Conservation (phyloP, 1,140 invertebrate species). For the Drosophila asahinai region DNA sequence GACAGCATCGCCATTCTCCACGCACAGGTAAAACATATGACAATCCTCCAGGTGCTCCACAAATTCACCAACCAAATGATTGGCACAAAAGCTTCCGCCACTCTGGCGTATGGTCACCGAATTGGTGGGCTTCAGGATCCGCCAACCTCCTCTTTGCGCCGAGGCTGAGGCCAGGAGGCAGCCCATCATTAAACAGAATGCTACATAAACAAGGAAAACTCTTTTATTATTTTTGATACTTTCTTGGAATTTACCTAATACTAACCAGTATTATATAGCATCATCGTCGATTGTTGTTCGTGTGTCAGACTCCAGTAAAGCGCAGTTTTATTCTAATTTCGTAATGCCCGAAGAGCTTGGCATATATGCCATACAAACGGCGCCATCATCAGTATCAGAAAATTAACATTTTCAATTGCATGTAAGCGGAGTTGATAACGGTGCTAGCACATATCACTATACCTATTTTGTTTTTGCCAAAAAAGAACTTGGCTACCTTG, state of each 20-base stretch:
- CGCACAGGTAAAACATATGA: conserved; percentile 71
- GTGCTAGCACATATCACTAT: conserved; percentile 31
- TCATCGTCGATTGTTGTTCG: conserved; percentile 21
- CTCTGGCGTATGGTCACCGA: conserved; percentile 73
- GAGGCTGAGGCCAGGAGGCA: background rate
- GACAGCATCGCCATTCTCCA: conserved; percentile 72
- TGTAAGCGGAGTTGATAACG: conserved; percentile 64
- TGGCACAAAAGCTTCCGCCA: conserved; percentile 47
- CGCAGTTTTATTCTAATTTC: conserved; percentile 75
- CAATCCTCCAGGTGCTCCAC: conserved; percentile 72
- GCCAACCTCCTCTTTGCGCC: conserved; percentile 12
- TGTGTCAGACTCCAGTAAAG: conserved; percentile 58
- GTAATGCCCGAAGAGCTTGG: conserved; percentile 57
- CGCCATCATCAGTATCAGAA: conserved; percentile 62
- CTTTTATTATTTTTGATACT: background rate
- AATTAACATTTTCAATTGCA: conserved; percentile 77
- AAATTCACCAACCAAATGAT: conserved; percentile 69
- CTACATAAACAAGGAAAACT: background rate
- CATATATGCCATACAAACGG: conserved; percentile 57
- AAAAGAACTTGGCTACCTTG: conserved; percentile 14
- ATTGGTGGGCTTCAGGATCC: conserved; percentile 58
- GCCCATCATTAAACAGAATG: conserved; percentile 3
- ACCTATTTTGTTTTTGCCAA: conserved; percentile 43
- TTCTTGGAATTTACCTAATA: background rate
- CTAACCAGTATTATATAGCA: conserved; percentile 28